Evolutionary conservation across 2,888 invertebrate species (phyloP).

Genomic region (Caenorhabditis sp.): DNA sequence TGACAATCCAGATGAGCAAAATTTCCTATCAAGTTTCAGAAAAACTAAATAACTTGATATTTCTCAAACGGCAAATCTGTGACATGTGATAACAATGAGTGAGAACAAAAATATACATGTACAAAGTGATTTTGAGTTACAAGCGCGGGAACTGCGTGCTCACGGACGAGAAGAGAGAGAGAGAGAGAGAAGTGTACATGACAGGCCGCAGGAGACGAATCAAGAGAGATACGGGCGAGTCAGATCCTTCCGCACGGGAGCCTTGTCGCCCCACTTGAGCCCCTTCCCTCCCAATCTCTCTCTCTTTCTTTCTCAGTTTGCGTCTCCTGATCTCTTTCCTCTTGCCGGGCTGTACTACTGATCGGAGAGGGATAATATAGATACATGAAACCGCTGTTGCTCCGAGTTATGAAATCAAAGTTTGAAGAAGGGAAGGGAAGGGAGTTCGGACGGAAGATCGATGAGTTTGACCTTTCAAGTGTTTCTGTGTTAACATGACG

Average conservation of each 20-base stretch:
- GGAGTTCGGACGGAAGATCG: not conserved
- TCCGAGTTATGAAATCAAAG: no score
- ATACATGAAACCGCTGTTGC: no score
- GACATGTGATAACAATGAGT: not conserved
- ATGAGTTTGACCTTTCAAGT: not conserved
- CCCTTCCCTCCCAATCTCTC: no score
- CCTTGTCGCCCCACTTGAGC: constrained; percentile 42
- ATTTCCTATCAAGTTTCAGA: no score
- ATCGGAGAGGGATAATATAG: constrained; percentile 9
- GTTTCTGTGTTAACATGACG: not conserved
- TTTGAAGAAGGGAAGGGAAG: not conserved
- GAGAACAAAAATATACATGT: constrained; percentile 3
- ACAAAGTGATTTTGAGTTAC: constrained; percentile 26
- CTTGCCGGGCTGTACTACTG: constrained; percentile 36
- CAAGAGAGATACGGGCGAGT: constrained; percentile 16
- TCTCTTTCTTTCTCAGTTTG: constrained; percentile 24
- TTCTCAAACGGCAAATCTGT: no score
- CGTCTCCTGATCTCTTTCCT: constrained; percentile 16
- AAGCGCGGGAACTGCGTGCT: constrained; percentile 16
- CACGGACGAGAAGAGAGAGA: constrained; percentile 14
- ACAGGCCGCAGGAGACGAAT: constrained; percentile 19
- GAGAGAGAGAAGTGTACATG: constrained; percentile 26
- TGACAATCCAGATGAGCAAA: no score
- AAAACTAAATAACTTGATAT: no score
- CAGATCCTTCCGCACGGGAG: constrained; percentile 32